Conservation (phyloP, 1,140 invertebrate species). For the Dreissena polymorpha region DNA sequence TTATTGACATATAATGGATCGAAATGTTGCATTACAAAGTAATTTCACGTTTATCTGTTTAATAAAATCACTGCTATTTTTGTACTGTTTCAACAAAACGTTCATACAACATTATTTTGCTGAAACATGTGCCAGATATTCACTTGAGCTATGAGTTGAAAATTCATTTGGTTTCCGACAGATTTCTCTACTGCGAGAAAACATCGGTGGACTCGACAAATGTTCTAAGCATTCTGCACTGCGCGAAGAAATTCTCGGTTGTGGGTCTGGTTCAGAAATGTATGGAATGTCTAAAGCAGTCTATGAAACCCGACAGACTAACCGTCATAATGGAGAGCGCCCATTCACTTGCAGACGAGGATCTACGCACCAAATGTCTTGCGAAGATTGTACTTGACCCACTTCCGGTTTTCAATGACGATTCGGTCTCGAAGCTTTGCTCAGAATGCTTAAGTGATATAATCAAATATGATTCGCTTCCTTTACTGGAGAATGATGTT, state of each 20-base stretch:
- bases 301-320: slow-evolving; percentile 36
- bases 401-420: slow-evolving; percentile 36
- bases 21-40: too few relatives aligned
- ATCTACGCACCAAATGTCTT: slow-evolving; percentile 52
- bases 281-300: slow-evolving; percentile 35
- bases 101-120: too few relatives aligned
- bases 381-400: slow-evolving; percentile 48
- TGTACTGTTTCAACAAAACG: too few relatives aligned
- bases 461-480: slow-evolving; percentile 46
- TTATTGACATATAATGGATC: too few relatives aligned
- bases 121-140: too few relatives aligned
- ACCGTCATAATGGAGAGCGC: slow-evolving; percentile 52
- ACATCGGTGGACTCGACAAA: too few relatives aligned
- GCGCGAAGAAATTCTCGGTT: slow-evolving; percentile 54
- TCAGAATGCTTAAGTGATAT: slow-evolving; percentile 47
- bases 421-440: slow-evolving; percentile 50
- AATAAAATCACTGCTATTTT: too few relatives aligned
- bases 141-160: too few relatives aligned
- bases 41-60: too few relatives aligned
- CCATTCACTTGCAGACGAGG: slow-evolving; percentile 41
- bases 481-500: slow-evolving; percentile 32
- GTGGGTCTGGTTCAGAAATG: slow-evolving; percentile 45
- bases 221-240: neutral
- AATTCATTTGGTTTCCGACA: too few relatives aligned
- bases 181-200: too few relatives aligned